These are phyloP conservation scores for Mimas tiliae DNA, from an alignment of 2,888 invertebrate species.

Conservation along the genomic window DNA sequence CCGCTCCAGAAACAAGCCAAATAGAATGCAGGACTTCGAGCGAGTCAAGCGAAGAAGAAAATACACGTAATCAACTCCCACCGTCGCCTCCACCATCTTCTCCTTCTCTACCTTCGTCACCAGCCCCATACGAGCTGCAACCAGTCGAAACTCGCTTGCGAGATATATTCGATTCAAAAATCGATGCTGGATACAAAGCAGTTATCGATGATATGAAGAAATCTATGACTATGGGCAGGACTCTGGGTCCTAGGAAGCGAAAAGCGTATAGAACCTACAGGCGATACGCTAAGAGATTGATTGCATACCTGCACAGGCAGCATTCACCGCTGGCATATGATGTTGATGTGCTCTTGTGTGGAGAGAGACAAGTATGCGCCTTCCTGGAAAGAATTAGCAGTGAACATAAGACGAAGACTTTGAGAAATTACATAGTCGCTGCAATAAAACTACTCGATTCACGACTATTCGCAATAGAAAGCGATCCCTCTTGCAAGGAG, in stretches of 20 bases:
- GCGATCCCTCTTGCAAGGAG: slow-evolving; percentile 79
- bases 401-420: slow-evolving; percentile 79
- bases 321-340: slow-evolving; percentile 81
- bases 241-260: slow-evolving; percentile 74
- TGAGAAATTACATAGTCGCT: slow-evolving; percentile 79
- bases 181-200: slow-evolving; percentile 82
- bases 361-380: slow-evolving; percentile 77
- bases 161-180: slow-evolving; percentile 80
- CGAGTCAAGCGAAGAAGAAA: slow-evolving; percentile 81
- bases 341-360: slow-evolving; percentile 77
- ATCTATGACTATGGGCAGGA: slow-evolving; percentile 80
- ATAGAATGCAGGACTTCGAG: slow-evolving; percentile 71
- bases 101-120: slow-evolving; percentile 75
- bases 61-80: slow-evolving; percentile 68
- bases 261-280: slow-evolving; percentile 80
- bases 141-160: slow-evolving; percentile 75
- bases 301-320: slow-evolving; percentile 76
- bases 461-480: slow-evolving; percentile 78
- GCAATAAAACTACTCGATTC: slow-evolving; percentile 80
- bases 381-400: slow-evolving; percentile 77
- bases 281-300: slow-evolving; percentile 78
- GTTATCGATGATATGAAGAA: slow-evolving; percentile 84
- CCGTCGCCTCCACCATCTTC: slow-evolving; percentile 78
- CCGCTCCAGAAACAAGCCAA: slow-evolving; percentile 62
- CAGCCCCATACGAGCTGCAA: slow-evolving; percentile 75